Conservation (phyloP, 1,140 invertebrate species). For the Heliconius hermathena region DNA sequence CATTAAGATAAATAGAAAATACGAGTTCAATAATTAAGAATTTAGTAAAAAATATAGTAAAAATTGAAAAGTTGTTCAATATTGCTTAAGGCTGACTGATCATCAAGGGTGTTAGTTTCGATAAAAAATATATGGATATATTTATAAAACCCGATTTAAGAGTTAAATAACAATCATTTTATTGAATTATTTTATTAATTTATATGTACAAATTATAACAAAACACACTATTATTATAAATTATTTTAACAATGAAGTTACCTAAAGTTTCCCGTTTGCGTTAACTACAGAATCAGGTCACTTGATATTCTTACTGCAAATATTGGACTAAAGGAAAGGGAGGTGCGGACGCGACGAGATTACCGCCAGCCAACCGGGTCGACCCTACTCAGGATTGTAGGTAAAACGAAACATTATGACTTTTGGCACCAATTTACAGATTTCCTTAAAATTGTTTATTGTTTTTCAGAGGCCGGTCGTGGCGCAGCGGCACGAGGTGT, state of each 20-base stretch:
- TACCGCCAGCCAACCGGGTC: slow-evolving; percentile 63
- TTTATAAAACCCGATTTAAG: too few relatives aligned
- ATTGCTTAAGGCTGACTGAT: too few relatives aligned
- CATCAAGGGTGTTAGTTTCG: too few relatives aligned
- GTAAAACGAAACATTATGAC: slow-evolving; percentile 25
- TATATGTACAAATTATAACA: background rate
- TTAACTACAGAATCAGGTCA: background rate
- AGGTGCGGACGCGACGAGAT: slow-evolving; percentile 73
- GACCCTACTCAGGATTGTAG: slow-evolving; percentile 49
- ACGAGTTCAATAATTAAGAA: too few relatives aligned
- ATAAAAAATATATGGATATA: too few relatives aligned
- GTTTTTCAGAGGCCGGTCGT: too few relatives aligned
- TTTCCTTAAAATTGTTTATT: background rate
- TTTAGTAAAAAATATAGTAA: too few relatives aligned
- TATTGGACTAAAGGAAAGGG: slow-evolving; percentile 52
- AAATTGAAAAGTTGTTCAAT: too few relatives aligned
- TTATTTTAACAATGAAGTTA: background rate
- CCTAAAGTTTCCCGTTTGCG: background rate
- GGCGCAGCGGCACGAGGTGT: too few relatives aligned
- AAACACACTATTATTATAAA: background rate
- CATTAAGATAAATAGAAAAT: too few relatives aligned
- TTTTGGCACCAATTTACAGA: slow-evolving; percentile 18
- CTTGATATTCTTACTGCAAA: slow-evolving; percentile 66
- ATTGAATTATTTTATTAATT: too few relatives aligned
- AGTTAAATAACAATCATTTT: too few relatives aligned